Conservation (phyloP, 2,113 vertebrate genomes). For the Sterna hirundo region DNA sequence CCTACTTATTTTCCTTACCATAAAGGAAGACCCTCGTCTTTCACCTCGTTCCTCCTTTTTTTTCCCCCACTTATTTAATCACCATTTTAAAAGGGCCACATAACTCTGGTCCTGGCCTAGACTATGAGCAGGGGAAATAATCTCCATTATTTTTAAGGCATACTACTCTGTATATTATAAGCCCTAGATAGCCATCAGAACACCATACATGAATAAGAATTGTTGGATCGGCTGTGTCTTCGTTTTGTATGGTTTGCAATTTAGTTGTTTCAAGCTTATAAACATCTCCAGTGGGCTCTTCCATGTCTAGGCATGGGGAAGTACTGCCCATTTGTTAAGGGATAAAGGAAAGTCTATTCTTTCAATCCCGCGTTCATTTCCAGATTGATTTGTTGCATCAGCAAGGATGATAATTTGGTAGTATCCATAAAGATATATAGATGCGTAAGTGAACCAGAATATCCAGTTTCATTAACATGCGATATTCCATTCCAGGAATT, state of each 20-base stretch:
- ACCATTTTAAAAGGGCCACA: not conserved
- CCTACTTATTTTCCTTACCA: not conserved
- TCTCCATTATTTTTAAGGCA: not conserved
- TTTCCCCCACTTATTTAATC: not conserved
- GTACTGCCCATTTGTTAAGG: not conserved
- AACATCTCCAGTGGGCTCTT: not conserved
- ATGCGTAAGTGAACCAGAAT: not conserved
- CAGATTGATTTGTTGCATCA: not conserved
- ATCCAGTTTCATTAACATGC: not conserved
- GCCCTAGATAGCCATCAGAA: not conserved
- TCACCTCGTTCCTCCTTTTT: not conserved
- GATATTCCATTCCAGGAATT: not conserved
- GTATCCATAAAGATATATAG: not conserved
- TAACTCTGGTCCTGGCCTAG: not conserved
- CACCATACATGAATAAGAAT: not conserved
- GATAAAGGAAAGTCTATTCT: not conserved
- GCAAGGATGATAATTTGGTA: not conserved
- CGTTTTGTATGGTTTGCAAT: too few species aligned
- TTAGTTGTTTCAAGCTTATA: not conserved
- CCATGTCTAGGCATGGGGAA: not conserved
- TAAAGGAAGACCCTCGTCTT: not conserved
- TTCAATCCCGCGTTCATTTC: not conserved
- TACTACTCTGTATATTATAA: not conserved
- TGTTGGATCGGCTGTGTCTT: not conserved
- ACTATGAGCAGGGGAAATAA: not conserved